These are phyloP conservation scores for Mya arenaria DNA, from an alignment of 1,140 invertebrate genomes.

Conservation along the genomic window DNA sequence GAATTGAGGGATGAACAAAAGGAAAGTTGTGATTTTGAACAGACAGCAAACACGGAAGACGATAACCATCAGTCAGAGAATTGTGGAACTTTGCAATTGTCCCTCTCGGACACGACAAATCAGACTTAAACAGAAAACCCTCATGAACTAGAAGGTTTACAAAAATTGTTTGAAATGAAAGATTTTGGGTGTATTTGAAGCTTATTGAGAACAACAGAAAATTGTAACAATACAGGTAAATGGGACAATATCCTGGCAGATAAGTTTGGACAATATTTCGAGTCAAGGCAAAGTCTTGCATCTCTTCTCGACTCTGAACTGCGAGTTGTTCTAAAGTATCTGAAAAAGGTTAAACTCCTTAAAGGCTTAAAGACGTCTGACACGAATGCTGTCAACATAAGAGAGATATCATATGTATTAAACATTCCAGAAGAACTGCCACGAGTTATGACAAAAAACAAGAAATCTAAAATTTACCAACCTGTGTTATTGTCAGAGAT, in stretches of 20 bases:
- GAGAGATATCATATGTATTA: neutral
- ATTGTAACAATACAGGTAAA: slow-evolving; percentile 5
- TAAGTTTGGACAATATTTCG: neutral
- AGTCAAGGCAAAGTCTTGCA: neutral
- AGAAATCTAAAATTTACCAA: neutral
- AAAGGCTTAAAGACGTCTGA: neutral
- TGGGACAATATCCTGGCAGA: neutral
- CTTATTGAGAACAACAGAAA: neutral
- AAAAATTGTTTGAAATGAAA: neutral
- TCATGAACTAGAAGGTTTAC: neutral
- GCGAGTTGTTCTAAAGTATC: neutral
- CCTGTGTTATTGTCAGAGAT: neutral
- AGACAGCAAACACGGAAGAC: neutral
- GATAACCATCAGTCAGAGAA: neutral
- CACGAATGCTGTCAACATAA: neutral
- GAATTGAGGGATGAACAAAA: neutral
- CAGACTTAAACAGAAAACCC: neutral
- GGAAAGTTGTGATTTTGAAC: neutral
- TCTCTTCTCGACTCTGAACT: neutral
- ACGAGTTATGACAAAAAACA: too few species aligned
- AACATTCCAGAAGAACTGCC: neutral
- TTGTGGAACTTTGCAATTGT: neutral
- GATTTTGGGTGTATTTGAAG: neutral
- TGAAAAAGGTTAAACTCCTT: neutral
- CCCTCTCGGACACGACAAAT: neutral